Base-by-base conservation (phyloP, 1,140 invertebrate genomes). In the Drosophila eugracilis region DNA sequence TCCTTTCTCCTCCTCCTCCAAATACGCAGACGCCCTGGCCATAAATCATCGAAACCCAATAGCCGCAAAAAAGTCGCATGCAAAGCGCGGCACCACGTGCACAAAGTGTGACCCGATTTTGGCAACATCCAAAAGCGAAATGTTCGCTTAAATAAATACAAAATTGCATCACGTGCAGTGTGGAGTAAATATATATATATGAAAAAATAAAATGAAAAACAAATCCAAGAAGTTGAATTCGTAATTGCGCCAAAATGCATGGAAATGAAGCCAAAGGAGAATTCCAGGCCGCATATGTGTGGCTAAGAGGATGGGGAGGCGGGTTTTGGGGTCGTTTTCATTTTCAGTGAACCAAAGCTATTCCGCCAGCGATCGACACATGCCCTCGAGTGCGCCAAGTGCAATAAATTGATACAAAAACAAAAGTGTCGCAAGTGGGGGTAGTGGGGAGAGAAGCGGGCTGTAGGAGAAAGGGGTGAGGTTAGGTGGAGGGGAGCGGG, bases 71-170 rank as follows among this genome's bases (percentile, higher is more conserved):
- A 45, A 60, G 34, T 26, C 50, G 62, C 54, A 60, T 67, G 42
- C 48, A 50, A 67, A 67, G 63, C 14, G 42, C 44, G 44, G 22
- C 72, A 63, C 44, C 75, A 74, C 75, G 76, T 79, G 70, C 63
- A 80, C 19, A 71, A 81, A 81, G 67, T 76, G 60, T 73, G 78
- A 81, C 78, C 78, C 73, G 60, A 67, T 76, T 81, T 81, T 53
- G 69, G 53, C 30, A 34, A 69, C 54, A 45, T 49, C 34, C 24
- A 39, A 69, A 19, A 32, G 21, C 37, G 22, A 57, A 24, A 21
- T 9, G 22, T 41, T 44, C 24, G 65, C 52, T 49, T 32, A 47
- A 69, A 75, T 48, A 37, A 65, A 79, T 59, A 52, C 39, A 62
- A 62, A 80, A 75, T 76, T 47, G 47, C 58, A 65, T 70, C 78